Base-by-base conservation (phyloP, 2,888 invertebrate genomes). In the Andrena chrysosceles region DNA sequence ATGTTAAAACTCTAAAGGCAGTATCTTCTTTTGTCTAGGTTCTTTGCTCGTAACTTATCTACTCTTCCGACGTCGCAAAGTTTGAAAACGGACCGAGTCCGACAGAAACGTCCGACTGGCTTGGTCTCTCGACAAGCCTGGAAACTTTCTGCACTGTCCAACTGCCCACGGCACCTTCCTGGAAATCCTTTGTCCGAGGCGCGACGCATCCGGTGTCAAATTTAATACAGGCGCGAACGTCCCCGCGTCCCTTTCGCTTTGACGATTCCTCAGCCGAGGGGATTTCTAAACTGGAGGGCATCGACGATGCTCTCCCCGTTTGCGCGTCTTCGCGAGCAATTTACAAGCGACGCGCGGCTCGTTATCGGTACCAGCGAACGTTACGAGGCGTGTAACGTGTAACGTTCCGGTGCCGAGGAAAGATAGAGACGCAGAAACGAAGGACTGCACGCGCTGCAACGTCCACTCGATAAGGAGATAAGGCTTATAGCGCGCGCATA, bases 401-500 rank as follows among this genome's bases (percentile, higher is more conserved):
- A 64, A 67, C 64, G 67, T 33, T 68, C 23, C 54, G 52, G 60
- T 70, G 16, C 69, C 42, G 60, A 35, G 6, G 48, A 29, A 23
- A 60, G 77, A 82, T 77, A 82, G 77, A 82, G 75, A 68, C 63
- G 59, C 42, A 62, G 49, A 56, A 70, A 67, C 35, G 76, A 23
- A 73, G 35, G 59, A 67, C 26, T 60, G 70, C 62, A 59, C 59
- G 63, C 70, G 80, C 69, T 49, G 67, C 70, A 76, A 20, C 56
- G 70, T 68, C 75, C 62, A n/a, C n/a, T 56, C 63, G 87, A 87
- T 87, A 87, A 87, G 77, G 23, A 64, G 83, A 85, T 81, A 84
- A 83, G 75, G 67, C 62, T 66, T 77, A 77, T 62, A 71, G 73
- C 59, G 29, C 59, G 70, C 77, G 69, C 76, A 84, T 84, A 78